Evolutionary conservation across 92 coral and sea anemone genomes (phyloP), one percentile per base, ranked within the genome.

Genomic region (Epizoanthus rinbou): DNA sequence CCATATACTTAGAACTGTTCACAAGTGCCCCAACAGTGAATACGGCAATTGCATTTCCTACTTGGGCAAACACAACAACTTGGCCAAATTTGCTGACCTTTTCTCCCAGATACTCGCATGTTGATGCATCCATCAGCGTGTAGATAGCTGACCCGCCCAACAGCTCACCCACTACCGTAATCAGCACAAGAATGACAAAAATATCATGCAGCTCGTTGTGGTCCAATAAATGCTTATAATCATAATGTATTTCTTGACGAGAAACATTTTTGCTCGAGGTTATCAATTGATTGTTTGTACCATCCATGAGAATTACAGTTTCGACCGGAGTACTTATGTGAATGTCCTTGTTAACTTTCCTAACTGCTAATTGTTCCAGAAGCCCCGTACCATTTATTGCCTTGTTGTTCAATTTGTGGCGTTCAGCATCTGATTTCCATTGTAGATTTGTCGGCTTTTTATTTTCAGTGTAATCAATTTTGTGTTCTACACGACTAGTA

Each of bases 11-110:
- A 0, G 87, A 82, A 18, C 64, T 82, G 74, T 87, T 79, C 47
- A 87, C 28, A 35, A 83, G 23, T n/a, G 80, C 90, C 25, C 87
- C 90, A 57, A 87, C 90, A 18, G 57, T 76, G 45, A 87, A 87
- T 68, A 75, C 80, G 19, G 87, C 84, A 8, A 82, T 10, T 28
- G 80, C 87, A 52, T 50, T 75, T 0, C 83, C 90, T 6, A 83
- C 6, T 23, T 80, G 80, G 69, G 84, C 79, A 66, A 82, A 87
- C 18, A 76, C 21, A 17, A 81, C 37, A 15, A 81, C 73, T 69
- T 87, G 65, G 5, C 90, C 90, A 65, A 57, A 87, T 24, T 75
- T 81, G 82, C 59, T 78, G 39, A 5, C 28, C 25, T 6, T 79
- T 45, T 56, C 79, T 14, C 84, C 84, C 14, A 87, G 87, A 31